phyloP scores from a whole-genome alignment of 2,888 invertebrate species.

The Ectemnius cavifrons region DNA sequence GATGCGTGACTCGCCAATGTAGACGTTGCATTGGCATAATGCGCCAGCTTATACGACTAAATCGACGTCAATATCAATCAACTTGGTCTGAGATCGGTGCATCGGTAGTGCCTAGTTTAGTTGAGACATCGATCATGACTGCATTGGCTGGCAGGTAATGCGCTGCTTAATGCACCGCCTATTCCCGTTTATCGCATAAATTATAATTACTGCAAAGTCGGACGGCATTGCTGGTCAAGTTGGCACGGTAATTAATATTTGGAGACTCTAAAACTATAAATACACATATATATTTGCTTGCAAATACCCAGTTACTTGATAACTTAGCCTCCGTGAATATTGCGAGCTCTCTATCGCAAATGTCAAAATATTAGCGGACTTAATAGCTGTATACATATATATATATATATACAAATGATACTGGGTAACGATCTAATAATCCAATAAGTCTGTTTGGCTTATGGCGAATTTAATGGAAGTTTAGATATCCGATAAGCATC shows the following conservation, averaged over 20 bases:
- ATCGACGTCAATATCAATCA: constrained; percentile 49
- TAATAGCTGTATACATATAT: too few species aligned
- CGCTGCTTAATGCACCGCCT: constrained; percentile 41
- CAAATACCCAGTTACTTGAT: too few species aligned
- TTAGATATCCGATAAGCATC: background rate
- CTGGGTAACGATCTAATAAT: background rate
- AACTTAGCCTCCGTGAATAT: too few species aligned
- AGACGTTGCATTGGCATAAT: constrained; percentile 8
- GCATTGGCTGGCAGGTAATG: constrained; percentile 41
- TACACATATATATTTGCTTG: too few species aligned
- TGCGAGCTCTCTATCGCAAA: too few species aligned
- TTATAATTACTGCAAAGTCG: constrained; percentile 33
- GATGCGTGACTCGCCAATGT: constrained; percentile 25
- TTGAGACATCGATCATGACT: constrained; percentile 44
- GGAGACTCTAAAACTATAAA: too few species aligned
- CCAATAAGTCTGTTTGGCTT: constrained; percentile 1
- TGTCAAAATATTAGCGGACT: too few species aligned
- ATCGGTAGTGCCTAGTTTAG: constrained; percentile 11
- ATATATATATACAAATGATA: too few species aligned
- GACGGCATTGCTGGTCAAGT: background rate
- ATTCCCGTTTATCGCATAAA: constrained; percentile 21
- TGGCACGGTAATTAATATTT: too few species aligned
- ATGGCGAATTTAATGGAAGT: background rate
- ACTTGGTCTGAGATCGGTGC: constrained; percentile 38
- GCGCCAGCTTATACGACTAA: constrained; percentile 16